These are phyloP conservation scores for Leptinotarsa rubiginosa DNA, from an alignment of 2,888 invertebrate species.

Conservation along the genomic window DNA sequence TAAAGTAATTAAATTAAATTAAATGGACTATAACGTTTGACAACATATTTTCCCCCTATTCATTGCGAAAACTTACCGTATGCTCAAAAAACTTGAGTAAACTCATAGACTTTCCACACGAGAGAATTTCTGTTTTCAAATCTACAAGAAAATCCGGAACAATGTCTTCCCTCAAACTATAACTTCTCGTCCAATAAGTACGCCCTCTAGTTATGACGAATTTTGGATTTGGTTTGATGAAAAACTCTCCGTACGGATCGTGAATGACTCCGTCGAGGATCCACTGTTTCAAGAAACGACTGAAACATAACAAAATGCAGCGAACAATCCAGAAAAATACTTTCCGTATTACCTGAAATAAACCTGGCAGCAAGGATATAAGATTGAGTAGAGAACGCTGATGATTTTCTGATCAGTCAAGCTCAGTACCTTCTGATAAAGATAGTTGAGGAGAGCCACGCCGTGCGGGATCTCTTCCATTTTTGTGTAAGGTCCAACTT, in stretches of 20 bases:
- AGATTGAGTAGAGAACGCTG: constrained; percentile 68
- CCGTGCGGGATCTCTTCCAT: constrained; percentile 65
- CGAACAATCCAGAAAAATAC: not conserved
- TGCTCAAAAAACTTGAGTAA: constrained; percentile 78
- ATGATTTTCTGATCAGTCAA: constrained; percentile 71
- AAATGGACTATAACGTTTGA: too few species aligned
- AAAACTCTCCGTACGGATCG: constrained; percentile 86
- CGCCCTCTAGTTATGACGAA: constrained; percentile 74
- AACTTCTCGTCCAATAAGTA: constrained; percentile 77
- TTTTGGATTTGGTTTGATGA: constrained; percentile 78
- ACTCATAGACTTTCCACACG: constrained; percentile 81
- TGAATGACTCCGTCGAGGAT: constrained; percentile 86
- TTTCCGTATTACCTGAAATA: constrained; percentile 60
- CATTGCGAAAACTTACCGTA: constrained; percentile 67
- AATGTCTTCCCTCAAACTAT: constrained; percentile 67
- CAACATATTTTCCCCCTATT: too few species aligned
- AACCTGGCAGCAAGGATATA: constrained; percentile 63
- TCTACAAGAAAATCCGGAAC: constrained; percentile 78
- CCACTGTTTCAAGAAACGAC: constrained; percentile 82
- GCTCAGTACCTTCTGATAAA: constrained; percentile 73
- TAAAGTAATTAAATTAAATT: too few species aligned
- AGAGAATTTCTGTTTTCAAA: constrained; percentile 74
- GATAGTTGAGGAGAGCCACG: constrained; percentile 73
- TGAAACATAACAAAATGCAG: constrained; percentile 43
- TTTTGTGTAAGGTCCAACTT: constrained; percentile 63